A percentile compares a stretch with the other conserved stretches of the same genome.
phyloP scores from a whole-genome alignment of 2,888 invertebrate species.

The Synanthedon formicaeformis region DNA sequence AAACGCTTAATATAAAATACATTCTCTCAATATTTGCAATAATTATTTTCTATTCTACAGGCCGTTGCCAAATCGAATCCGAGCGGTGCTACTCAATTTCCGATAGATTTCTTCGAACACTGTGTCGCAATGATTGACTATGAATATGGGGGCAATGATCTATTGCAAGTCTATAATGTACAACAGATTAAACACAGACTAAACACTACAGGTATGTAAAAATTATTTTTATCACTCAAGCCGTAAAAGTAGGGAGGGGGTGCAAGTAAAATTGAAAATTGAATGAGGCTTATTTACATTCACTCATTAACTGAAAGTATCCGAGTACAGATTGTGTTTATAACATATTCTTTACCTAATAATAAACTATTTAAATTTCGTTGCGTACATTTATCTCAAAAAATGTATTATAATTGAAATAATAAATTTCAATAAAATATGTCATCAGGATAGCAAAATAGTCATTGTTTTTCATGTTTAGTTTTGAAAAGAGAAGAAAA shows the following conservation, averaged over 20 bases:
- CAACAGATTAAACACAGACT: slow-evolving; percentile 93
- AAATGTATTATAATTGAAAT: too few relatives aligned
- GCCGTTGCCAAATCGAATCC: slow-evolving; percentile 50
- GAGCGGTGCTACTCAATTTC: slow-evolving; percentile 81
- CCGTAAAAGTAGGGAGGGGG: neutral
- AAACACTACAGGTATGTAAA: slow-evolving; percentile 71
- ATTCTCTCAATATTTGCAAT: too few relatives aligned
- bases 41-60: slow-evolving; percentile 14
- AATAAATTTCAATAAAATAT: too few relatives aligned
- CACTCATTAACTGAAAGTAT: neutral
- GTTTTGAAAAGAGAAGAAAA: too few relatives aligned
- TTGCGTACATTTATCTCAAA: too few relatives aligned
- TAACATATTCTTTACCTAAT: too few relatives aligned
- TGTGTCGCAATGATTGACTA: slow-evolving; percentile 92
- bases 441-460: too few relatives aligned
- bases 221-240: neutral
- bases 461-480: too few relatives aligned
- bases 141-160: slow-evolving; percentile 94
- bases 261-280: neutral
- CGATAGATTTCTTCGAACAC: slow-evolving; percentile 97
- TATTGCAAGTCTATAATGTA: slow-evolving; percentile 93
- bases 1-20: too few relatives aligned
- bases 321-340: neutral
- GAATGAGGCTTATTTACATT: neutral
- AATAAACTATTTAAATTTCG: too few relatives aligned